Base-by-base conservation (phyloP, 2,113 vertebrate genomes). In the Megaceryle torquata region DNA sequence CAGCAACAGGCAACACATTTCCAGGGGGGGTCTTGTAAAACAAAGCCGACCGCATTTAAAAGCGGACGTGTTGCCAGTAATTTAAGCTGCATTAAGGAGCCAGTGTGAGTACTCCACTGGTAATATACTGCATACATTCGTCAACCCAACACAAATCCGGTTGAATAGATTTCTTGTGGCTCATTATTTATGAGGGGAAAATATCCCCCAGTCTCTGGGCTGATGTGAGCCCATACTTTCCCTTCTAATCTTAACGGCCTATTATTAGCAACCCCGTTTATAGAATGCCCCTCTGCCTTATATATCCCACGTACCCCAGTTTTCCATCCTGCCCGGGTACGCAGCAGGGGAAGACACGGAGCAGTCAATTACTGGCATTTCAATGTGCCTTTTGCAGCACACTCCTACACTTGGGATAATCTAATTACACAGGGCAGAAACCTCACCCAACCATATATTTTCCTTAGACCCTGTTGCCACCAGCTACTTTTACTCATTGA, bases 341-440 rank as follows among this genome's bases (percentile, higher is more conserved):
- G 56, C 4, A 51, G 82, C 84, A 92, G 68, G 33, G 74, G 88
- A 93, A 80, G 86, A 89, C 70, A 70, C 75, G 31, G 75, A 95
- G 72, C 79, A 71, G 61, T 71, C 85, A 79, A 83, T 88, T 94
- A 88, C 92, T 80, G 94, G 80, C 92, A 96, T 83, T 84, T 93
- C 83, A 68, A n/a, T 76, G 91, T 92, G 88, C 89, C 93, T 97
- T 97, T 87, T 96, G 84, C 77, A 86, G 79, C 88, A 35, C 77
- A 90, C 95, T 96, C 97, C 96, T 88, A 97, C 93, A 97, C 93
- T 91, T 74, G 69, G 91, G 91, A 95, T 97, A 97, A 97, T 96
- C 87, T 94, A 97, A 97, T 96, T 96, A 96, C 65, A 80, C 67
- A 83, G 79, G 72, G 87, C 86, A 92, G 77, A 97, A 97, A 96